These are phyloP conservation scores for Adineta ricciae DNA, from an alignment of 2,888 invertebrate species.

Conservation along the genomic window DNA sequence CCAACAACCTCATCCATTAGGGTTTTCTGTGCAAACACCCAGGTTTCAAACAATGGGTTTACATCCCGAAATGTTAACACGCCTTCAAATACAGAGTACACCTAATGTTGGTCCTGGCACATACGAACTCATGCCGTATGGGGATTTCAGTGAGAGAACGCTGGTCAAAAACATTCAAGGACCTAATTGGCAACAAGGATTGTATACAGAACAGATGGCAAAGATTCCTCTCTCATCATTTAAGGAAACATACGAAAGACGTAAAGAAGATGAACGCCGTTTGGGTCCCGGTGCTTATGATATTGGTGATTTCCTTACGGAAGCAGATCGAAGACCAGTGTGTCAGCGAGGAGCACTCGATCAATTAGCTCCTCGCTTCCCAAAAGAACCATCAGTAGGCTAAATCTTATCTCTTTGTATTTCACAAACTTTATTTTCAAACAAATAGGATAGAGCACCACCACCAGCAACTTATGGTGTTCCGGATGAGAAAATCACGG, in stretches of 20 bases:
- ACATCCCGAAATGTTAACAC: slow-evolving; percentile 3
- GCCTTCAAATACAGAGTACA: background rate
- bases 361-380: slow-evolving; percentile 25
- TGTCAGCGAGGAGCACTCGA: slow-evolving; percentile 28
- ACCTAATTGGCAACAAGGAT: slow-evolving; percentile 31
- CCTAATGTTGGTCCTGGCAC: slow-evolving; percentile 14
- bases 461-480: slow-evolving; percentile 29
- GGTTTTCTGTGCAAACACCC: background rate
- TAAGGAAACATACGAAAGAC: slow-evolving; percentile 21
- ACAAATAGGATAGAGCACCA: background rate
- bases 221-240: slow-evolving; percentile 29
- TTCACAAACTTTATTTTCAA: background rate
- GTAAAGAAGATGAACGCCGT: slow-evolving; percentile 24
- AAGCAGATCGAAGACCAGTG: slow-evolving; percentile 7
- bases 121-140: slow-evolving; percentile 24
- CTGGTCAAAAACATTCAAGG: slow-evolving; percentile 4
- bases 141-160: slow-evolving; percentile 29
- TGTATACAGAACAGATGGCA: slow-evolving; percentile 27
- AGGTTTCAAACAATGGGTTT: background rate
- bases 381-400: background rate
- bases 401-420: background rate
- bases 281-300: slow-evolving; percentile 28
- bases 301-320: background rate
- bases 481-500: slow-evolving; percentile 23
- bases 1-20: background rate